Evolutionary conservation across 2,888 invertebrate species (phyloP).

Genomic region (Crossocerus cetratus): DNA sequence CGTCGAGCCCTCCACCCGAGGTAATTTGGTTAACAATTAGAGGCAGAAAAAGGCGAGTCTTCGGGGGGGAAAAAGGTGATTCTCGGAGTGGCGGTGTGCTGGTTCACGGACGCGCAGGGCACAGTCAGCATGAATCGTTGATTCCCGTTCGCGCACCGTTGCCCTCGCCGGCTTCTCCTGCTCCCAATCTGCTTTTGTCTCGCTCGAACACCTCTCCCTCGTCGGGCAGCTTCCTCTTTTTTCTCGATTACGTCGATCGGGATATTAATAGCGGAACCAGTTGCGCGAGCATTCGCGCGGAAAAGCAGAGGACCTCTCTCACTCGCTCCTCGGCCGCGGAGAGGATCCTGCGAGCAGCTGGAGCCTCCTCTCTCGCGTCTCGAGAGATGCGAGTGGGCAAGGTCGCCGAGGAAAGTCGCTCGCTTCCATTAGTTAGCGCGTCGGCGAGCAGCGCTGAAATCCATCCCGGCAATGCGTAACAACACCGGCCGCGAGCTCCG

Average conservation of each 20-base stretch:
- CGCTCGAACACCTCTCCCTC: constrained; percentile 1
- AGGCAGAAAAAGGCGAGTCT: constrained; percentile 2
- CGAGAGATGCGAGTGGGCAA: constrained; percentile 18
- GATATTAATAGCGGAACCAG: constrained; percentile 55
- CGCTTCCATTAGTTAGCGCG: not conserved
- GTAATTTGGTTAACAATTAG: constrained; percentile 38
- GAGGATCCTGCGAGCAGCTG: constrained; percentile 7
- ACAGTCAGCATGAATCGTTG: not conserved
- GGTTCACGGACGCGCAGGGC: not conserved
- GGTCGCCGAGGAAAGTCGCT: not conserved
- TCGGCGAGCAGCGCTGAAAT: too few relatives aligned
- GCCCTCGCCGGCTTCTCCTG: not conserved
- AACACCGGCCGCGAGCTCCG: too few relatives aligned
- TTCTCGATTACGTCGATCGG: constrained; percentile 24
- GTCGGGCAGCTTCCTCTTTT: too few relatives aligned
- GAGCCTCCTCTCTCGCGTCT: too few relatives aligned
- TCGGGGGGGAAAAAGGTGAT: not conserved
- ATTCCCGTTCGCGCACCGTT: not conserved
- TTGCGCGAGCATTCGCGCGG: constrained; percentile 30
- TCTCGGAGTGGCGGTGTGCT: not conserved
- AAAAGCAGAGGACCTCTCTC: constrained; percentile 28
- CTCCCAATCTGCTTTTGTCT: not conserved
- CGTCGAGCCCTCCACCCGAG: not conserved
- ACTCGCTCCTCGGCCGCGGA: not conserved
- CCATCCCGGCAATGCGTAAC: too few relatives aligned